These are phyloP conservation scores for Penaeus vannamei DNA, from an alignment of 1,140 invertebrate genomes.

Conservation along the genomic window DNA sequence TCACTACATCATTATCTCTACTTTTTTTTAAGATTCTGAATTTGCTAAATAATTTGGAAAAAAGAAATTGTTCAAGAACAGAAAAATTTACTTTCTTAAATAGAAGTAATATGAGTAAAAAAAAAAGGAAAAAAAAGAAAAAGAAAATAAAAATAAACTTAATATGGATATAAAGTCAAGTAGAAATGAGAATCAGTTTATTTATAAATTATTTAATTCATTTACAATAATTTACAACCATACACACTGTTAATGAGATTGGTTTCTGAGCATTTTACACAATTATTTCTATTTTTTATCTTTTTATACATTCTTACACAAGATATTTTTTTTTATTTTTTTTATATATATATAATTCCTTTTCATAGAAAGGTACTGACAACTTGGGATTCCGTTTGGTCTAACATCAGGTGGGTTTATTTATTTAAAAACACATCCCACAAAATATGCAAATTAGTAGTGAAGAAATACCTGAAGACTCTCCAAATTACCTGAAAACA, in stretches of 20 bases:
- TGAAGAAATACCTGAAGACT: constrained; percentile 63
- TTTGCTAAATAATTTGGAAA: too few relatives aligned
- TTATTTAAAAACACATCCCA: constrained; percentile 62
- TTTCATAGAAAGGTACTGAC: constrained; percentile 53
- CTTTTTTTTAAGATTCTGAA: too few relatives aligned
- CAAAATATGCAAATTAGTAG: constrained; percentile 56
- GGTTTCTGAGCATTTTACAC: constrained; percentile 63
- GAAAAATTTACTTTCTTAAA: too few relatives aligned
- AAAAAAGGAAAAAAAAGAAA: not conserved
- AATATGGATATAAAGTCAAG: constrained; percentile 26
- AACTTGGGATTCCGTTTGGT: constrained; percentile 59
- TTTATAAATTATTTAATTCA: constrained; percentile 69
- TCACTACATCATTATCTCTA: too few relatives aligned
- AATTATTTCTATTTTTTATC: constrained; percentile 62
- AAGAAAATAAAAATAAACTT: not conserved
- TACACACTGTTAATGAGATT: constrained; percentile 68
- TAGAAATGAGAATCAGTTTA: constrained; percentile 68
- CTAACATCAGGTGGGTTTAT: constrained; percentile 54
- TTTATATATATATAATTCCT: constrained; percentile 40
- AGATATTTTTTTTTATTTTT: constrained; percentile 71
- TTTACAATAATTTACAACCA: constrained; percentile 69
- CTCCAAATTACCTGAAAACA: constrained; percentile 60
- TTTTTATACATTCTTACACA: constrained; percentile 65
- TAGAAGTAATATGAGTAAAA: not conserved
- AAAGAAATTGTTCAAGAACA: too few relatives aligned